Conservation (phyloP, 2,797 vertebrate genomes). For the Melanotaenia pygmaea region DNA sequence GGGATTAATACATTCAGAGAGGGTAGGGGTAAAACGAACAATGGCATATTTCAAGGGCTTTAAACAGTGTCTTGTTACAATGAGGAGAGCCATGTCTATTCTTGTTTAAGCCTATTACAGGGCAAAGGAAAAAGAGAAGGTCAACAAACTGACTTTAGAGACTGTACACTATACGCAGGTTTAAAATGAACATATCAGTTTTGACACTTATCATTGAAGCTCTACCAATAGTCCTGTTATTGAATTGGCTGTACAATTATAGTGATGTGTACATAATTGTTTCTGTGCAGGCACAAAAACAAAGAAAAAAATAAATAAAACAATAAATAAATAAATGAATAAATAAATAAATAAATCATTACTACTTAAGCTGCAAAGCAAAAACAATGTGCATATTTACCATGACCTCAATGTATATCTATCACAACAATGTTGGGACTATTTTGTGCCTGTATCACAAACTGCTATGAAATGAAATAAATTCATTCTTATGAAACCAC, state of each 20-base stretch:
- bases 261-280: neutral
- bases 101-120: constrained; percentile 61
- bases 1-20: constrained; percentile 76
- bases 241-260: neutral
- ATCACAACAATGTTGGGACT: neutral
- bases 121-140: constrained; percentile 43
- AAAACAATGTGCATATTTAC: neutral
- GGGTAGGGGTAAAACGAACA: constrained; percentile 73
- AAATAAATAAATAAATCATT: neutral
- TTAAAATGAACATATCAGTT: constrained; percentile 6
- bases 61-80: constrained; percentile 77
- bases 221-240: neutral
- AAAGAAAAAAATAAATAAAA: no score
- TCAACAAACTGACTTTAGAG: constrained; percentile 31
- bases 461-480: neutral
- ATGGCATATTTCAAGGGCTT: constrained; percentile 79
- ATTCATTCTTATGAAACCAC: neutral
- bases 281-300: neutral
- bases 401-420: neutral
- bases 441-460: neutral
- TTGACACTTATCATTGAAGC: neutral
- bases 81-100: constrained; percentile 45
- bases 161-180: neutral
- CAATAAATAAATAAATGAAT: no score
- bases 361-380: neutral